These are phyloP conservation scores for Tuberolachnus salignus DNA, from an alignment of 2,888 invertebrate genomes.

Conservation along the genomic window DNA sequence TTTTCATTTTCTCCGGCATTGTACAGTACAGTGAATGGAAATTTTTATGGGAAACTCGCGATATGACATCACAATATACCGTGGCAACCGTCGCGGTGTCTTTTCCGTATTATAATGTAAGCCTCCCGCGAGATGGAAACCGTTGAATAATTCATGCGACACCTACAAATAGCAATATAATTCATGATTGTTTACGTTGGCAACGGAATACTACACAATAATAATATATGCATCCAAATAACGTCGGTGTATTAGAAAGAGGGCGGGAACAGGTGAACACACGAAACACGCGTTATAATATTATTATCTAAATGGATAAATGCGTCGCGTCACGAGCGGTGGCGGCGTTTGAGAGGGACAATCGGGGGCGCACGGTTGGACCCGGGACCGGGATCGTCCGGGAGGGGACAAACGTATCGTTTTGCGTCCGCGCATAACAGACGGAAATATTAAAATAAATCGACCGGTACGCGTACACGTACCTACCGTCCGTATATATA, in stretches of 20 bases:
- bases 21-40: not conserved
- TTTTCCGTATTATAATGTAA: constrained; percentile 28
- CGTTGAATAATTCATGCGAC: constrained; percentile 43
- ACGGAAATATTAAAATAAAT: too few relatives aligned
- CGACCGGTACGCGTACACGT: too few relatives aligned
- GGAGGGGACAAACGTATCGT: too few relatives aligned
- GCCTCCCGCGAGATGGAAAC: not conserved
- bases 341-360: too few relatives aligned
- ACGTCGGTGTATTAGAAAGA: not conserved
- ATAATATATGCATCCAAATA: not conserved
- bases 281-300: too few relatives aligned
- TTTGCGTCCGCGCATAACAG: too few relatives aligned
- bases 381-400: too few relatives aligned
- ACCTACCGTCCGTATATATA: too few relatives aligned
- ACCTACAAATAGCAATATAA: constrained; percentile 20
- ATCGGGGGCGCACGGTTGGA: too few relatives aligned
- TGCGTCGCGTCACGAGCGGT: not conserved
- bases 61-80: not conserved
- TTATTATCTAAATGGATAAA: too few relatives aligned
- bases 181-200: constrained; percentile 23
- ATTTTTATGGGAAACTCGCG: constrained; percentile 22
- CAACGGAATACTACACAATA: not conserved
- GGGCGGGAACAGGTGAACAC: not conserved
- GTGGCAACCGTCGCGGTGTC: not conserved
- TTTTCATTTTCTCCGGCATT: constrained; percentile 6